These are phyloP conservation scores for Aldabrachelys gigantea DNA, from an alignment of 2,113 vertebrate species.

Conservation along the genomic window DNA sequence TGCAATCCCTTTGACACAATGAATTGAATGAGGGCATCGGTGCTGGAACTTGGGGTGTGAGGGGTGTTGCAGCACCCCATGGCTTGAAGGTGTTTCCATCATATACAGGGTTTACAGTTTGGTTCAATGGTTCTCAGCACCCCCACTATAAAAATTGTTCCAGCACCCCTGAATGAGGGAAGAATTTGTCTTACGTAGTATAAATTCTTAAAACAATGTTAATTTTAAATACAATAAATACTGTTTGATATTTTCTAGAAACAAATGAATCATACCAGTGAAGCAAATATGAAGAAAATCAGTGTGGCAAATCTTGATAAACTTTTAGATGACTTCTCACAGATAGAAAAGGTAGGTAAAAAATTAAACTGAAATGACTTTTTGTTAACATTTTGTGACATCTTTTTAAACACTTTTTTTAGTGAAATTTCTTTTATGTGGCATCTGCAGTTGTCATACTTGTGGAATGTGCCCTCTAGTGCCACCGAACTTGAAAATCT, in stretches of 20 bases:
- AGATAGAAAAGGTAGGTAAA: slow-evolving; percentile 86
- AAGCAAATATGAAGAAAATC: slow-evolving; percentile 71
- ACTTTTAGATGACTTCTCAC: slow-evolving; percentile 83
- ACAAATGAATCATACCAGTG: slow-evolving; percentile 51
- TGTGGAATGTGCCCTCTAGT: neutral
- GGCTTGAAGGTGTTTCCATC: too few relatives aligned
- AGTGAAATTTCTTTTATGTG: neutral
- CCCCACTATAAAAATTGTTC: too few relatives aligned
- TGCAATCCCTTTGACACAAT: neutral
- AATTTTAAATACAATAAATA: neutral
- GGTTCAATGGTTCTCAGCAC: too few relatives aligned
- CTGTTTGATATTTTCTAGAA: neutral
- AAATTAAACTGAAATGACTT: neutral
- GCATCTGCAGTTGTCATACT: neutral
- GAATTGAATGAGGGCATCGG: neutral
- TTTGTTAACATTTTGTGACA: neutral
- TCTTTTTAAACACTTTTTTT: neutral
- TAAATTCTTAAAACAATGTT: neutral
- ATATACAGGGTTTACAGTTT: too few relatives aligned
- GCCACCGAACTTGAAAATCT: neutral
- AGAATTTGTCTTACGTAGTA: neutral
- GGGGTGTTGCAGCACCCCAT: too few relatives aligned
- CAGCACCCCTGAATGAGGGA: neutral
- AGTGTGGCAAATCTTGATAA: slow-evolving; percentile 82
- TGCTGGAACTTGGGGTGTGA: too few relatives aligned